A percentile compares a stretch with the other conserved stretches of the same genome.
phyloP scores from a whole-genome alignment of 2,888 invertebrate genomes.

The Zhengitettix transpicula region DNA sequence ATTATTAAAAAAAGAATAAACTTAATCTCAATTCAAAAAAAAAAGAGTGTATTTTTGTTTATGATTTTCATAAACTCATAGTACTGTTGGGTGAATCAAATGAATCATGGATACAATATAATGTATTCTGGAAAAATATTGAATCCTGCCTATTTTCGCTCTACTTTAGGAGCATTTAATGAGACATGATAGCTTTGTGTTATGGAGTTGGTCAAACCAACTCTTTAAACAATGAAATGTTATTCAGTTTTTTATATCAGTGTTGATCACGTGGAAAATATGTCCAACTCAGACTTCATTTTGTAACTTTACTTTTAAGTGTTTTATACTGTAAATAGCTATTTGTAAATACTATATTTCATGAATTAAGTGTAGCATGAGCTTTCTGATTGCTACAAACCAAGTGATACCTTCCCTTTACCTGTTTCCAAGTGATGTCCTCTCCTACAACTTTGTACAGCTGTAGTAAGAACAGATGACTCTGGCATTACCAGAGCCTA shows the following conservation, averaged over 20 bases:
- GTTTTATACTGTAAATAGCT: conserved; percentile 14
- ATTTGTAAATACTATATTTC: conserved; percentile 8
- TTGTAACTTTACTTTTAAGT: conserved; percentile 11
- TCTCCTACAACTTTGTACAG: conserved; percentile 2
- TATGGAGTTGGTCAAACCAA: conserved; percentile 4
- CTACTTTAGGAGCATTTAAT: conserved; percentile 3
- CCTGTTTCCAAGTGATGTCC: not conserved
- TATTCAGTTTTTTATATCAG: conserved; percentile 10
- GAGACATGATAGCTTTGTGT: not conserved
- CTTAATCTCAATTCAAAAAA: not conserved
- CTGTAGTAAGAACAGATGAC: conserved; percentile 1
- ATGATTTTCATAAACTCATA: not conserved
- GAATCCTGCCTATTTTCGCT: conserved; percentile 7
- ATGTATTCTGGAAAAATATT: not conserved
- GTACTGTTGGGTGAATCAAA: not conserved
- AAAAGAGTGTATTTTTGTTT: not conserved
- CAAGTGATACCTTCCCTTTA: not conserved
- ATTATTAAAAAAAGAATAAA: too few species aligned
- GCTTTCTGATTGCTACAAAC: not conserved
- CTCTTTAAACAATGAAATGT: conserved; percentile 3
- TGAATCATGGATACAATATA: too few species aligned
- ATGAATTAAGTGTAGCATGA: conserved; percentile 6
- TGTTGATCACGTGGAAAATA: conserved; percentile 2
- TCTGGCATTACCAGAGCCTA: conserved; percentile 1
- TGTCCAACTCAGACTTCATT: conserved; percentile 1